Evolutionary conservation across 2,797 vertebrate species (phyloP).

Genomic region (Ispidina picta): DNA sequence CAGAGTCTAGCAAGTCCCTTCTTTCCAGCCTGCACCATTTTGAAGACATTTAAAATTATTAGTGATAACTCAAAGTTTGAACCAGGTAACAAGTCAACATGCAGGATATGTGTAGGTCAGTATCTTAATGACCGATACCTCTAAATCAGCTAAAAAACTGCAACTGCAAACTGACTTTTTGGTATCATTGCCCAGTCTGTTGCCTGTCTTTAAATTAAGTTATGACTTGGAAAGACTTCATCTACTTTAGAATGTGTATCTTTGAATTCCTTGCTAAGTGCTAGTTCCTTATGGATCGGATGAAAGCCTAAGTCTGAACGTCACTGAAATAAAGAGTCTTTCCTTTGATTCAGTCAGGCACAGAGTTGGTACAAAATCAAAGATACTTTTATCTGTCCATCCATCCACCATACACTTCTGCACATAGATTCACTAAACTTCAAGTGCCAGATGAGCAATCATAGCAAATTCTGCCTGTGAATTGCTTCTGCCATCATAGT

Average conservation of each 20-base stretch:
- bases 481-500: neutral
- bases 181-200: rapidly evolving
- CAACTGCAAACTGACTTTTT: neutral
- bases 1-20: neutral
- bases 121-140: neutral
- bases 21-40: neutral
- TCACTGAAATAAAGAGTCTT: neutral
- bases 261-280: neutral
- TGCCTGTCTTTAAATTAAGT: neutral
- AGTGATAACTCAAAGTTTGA: neutral
- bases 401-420: neutral
- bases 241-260: neutral
- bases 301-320: neutral
- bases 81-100: neutral
- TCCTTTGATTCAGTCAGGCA: neutral
- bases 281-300: neutral
- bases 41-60: neutral
- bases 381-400: neutral
- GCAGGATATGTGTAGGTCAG: neutral
- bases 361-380: neutral
- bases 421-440: neutral
- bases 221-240: neutral
- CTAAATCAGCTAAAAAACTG: neutral
- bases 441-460: neutral
- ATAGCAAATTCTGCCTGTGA: neutral